phyloP scores from a whole-genome alignment of 2,113 vertebrate species.

The Chaenogobius annularis region DNA sequence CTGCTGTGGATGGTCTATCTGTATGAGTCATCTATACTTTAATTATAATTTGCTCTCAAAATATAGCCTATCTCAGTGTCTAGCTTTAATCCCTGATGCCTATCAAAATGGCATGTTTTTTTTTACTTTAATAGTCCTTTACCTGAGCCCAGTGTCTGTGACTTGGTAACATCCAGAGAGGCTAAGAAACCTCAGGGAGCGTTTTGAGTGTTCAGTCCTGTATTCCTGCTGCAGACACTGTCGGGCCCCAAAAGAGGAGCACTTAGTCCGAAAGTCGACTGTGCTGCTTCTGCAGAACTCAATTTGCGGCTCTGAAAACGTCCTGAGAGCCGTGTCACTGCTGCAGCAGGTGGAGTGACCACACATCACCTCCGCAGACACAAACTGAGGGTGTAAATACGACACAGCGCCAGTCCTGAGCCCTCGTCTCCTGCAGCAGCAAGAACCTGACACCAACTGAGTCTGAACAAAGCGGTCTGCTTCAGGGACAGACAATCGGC shows the following conservation, averaged over 20 bases:
- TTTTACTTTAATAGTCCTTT: constrained; percentile 24
- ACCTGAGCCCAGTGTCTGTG: constrained; percentile 95
- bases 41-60: background rate
- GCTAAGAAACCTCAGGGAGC: constrained; percentile 91
- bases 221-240: constrained; percentile 75
- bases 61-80: background rate
- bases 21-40: background rate
- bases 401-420: constrained; percentile 87
- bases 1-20: background rate
- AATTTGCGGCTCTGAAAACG: constrained; percentile 77
- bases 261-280: constrained; percentile 83
- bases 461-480: constrained; percentile 69
- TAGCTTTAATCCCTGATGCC: background rate
- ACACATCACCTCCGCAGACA: constrained; percentile 82
- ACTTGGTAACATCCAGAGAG: constrained; percentile 96
- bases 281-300: constrained; percentile 69
- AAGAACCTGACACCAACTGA: constrained; percentile 53
- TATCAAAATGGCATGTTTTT: background rate
- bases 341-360: constrained; percentile 90
- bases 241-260: constrained; percentile 73
- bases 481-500: constrained; percentile 54
- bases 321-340: constrained; percentile 81
- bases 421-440: constrained; percentile 83
- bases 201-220: constrained; percentile 76
- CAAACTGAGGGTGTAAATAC: constrained; percentile 85